Evolutionary conservation across 2,888 invertebrate genomes (phyloP), one percentile per base, ranked within the genome.

Genomic region (Schrankia costaestrigalis): DNA sequence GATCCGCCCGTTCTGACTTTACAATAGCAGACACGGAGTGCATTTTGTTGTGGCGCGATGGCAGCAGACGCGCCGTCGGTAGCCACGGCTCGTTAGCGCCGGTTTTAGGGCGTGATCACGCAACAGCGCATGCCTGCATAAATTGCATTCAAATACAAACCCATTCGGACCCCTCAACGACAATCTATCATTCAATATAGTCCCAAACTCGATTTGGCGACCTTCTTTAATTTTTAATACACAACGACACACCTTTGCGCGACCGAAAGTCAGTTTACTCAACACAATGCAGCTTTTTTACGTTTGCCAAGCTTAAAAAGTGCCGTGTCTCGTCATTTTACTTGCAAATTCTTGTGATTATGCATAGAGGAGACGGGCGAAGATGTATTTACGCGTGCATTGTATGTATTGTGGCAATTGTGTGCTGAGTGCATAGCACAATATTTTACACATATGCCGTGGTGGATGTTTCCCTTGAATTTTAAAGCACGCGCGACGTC

Each of bases 31-130:
- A 21, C 25, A 14, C 11, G 36, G 31, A 3, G 21, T 21, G n/a
- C n/a, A 7, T 21, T 21, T 21, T n/a, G 6, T 21, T 21, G 3
- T 21, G 6, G 7, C 17, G 17, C 17, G 4, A n/a, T 17, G 17
- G 17, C 7, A 5, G 3, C 7, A 5, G 3, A 17, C 7, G 3
- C 4, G 17, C 17, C 4, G 17, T 17, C 4, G 17, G 62, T 49
- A 58, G 63, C 68, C 64, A 67, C 55, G 75, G 65, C 73, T 82
- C 72, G 81, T 83, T 85, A 80, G 63, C 68, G 70, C 56, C 55
- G 77, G 82, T 83, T 83, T 83, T 78, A 78, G 80, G 83, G 85
- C 84, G 84, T 82, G 82, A 83, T 78, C 74, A 65, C 70, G 70
- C 76, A 75, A 77, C 79, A 58, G 78, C 82, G 81, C 82, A 81